Evolutionary conservation across 2,888 invertebrate species (phyloP), one percentile per base, ranked within the genome.

Genomic region (Iphiclides podalirius): DNA sequence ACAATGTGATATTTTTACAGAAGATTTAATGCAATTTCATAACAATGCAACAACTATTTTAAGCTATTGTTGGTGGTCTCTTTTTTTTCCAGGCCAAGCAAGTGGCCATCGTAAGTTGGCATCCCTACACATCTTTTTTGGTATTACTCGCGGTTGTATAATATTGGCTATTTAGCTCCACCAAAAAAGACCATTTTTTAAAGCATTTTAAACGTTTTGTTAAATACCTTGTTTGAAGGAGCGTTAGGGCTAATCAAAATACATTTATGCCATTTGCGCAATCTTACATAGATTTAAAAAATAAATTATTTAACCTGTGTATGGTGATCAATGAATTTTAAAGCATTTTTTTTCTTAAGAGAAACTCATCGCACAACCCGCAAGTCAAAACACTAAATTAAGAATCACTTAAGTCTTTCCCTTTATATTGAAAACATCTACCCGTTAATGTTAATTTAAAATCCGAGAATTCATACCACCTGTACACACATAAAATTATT

Each of bases 21-120:
- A 70, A 51, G 67, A 73, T 82, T 81, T 83, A 85, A 84, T 83
- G 75, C 81, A 77, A 85, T 84, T 84, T 82, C 66, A 57, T 70
- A 75, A 79, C 80, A 83, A 84, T 79, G 64, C 63, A 65, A 53
- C 53, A 55, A 67, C 60, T 71, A 70, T 79, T 73, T 75, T 71
- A 66, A 52, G 64, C 61, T 66, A 63, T 72, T 73, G 66, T 74
- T 75, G 75, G 73, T 70, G 71, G 73, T 75, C 72, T 63, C 47
- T 43, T 13, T 23, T 61, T 28, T 26, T 59, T 52, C 54, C 59
- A 63, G 61, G 64, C 63, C 62, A 52, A 46, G 44, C 37, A 41
- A 45, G 28, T 15, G 20, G 31, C 50, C 50, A 45, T 23, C 14
- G n/a, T 45, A 41, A 28, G 31, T 7, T 31, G 50, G 40, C 17